Percentiles rank a stretch among this genome's conserved stretches.
Evolutionary conservation across 2,888 invertebrate species (phyloP).

Genomic region (Epistrophella euchroma): DNA sequence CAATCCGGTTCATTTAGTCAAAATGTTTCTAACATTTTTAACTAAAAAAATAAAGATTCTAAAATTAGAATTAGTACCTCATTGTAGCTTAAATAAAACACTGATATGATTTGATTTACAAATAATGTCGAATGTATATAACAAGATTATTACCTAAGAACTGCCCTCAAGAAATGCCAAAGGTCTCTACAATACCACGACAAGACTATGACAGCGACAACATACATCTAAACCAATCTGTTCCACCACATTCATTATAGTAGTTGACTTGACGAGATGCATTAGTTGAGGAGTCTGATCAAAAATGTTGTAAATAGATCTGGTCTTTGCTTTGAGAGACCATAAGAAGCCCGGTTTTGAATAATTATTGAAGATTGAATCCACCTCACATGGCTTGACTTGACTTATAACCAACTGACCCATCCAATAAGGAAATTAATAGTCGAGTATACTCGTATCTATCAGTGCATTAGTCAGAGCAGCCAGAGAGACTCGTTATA

Average conservation of each 20-base stretch:
- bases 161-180: constrained; percentile 40
- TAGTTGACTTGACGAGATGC: constrained; percentile 43
- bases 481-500: neutral
- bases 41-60: neutral
- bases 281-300: constrained; percentile 20
- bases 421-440: constrained; percentile 61
- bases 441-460: neutral
- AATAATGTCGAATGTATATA: neutral
- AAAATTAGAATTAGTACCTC: neutral
- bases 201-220: constrained; percentile 3
- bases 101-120: neutral
- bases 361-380: constrained; percentile 11
- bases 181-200: neutral
- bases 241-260: constrained; percentile 33
- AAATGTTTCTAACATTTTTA: neutral
- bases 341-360: neutral
- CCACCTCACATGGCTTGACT: neutral
- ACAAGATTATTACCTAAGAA: constrained; percentile 30
- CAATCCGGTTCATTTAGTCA: constrained; percentile 16
- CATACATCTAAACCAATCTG: constrained; percentile 20
- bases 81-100: neutral
- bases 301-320: constrained; percentile 50
- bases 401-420: constrained; percentile 18
- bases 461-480: constrained; percentile 27
- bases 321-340: neutral